A percentile compares a stretch with the other conserved stretches of the same genome.
Conservation (phyloP, 2,888 invertebrate species). For the Melipona beecheii region DNA sequence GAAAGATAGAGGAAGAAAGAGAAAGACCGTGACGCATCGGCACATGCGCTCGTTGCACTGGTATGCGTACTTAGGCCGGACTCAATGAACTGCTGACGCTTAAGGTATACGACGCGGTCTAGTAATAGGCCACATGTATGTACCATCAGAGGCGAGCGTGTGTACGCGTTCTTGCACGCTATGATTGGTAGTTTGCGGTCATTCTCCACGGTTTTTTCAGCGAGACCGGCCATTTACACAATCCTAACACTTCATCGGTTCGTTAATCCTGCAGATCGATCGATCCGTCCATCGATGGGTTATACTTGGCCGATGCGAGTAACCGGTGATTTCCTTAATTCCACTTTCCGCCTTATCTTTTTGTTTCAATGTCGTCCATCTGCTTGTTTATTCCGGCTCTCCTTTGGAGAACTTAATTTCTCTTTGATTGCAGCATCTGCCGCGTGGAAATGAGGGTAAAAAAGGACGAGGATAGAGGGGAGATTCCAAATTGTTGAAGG, state of each 20-base stretch:
- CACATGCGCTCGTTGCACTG: conserved; percentile 63
- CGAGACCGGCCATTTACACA: conserved; percentile 34
- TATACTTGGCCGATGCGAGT: not conserved
- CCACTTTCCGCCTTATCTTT: not conserved
- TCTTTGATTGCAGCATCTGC: conserved; percentile 55
- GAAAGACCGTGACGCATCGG: conserved; percentile 50
- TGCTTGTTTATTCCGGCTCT: conserved; percentile 50
- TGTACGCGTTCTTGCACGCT: conserved; percentile 27
- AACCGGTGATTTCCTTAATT: conserved; percentile 58
- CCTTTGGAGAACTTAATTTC: conserved; percentile 42
- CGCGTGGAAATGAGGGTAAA: conserved; percentile 28
- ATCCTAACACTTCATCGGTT: conserved; percentile 50
- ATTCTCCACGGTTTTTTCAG: conserved; percentile 44
- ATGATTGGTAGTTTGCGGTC: conserved; percentile 57
- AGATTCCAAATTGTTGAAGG: conserved; percentile 3
- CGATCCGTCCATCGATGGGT: conserved; percentile 31
- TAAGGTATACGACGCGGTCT: conserved; percentile 34
- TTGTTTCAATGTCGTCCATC: conserved; percentile 47
- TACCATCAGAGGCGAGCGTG: not conserved
- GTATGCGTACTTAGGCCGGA: conserved; percentile 61
- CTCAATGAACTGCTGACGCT: conserved; percentile 63
- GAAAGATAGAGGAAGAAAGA: conserved; percentile 9
- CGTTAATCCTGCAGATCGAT: conserved; percentile 40
- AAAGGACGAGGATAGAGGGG: not conserved
- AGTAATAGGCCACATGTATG: conserved; percentile 13